A percentile compares a stretch with the other conserved stretches of the same genome.
Evolutionary conservation across 2,797 vertebrate genomes (phyloP).

Genomic region (Orientallactaga sibirica): DNA sequence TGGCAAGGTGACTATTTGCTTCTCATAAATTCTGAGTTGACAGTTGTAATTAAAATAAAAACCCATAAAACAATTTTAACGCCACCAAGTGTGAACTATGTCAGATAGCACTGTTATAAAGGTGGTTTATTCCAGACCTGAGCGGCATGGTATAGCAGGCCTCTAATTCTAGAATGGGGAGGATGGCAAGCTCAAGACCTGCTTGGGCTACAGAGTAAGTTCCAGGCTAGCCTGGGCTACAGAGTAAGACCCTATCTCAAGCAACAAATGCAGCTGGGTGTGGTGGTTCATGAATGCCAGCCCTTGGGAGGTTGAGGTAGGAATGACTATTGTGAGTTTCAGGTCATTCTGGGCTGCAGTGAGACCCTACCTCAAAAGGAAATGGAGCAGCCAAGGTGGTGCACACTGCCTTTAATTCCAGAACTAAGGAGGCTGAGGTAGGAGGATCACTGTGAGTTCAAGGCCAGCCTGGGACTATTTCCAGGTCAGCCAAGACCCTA

Average conservation of each 20-base stretch:
- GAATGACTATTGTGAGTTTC: too few species aligned
- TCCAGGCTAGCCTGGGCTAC: not conserved
- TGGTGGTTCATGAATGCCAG: too few species aligned
- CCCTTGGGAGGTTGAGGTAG: too few species aligned
- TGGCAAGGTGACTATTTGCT: not conserved
- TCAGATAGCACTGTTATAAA: not conserved
- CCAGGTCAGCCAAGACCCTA: too few species aligned
- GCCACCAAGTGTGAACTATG: not conserved
- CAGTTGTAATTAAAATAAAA: constrained; percentile 40
- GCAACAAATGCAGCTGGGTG: too few species aligned
- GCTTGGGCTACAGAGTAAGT: not conserved
- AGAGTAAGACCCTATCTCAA: not conserved
- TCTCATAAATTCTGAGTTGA: constrained; percentile 20
- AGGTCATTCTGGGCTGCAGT: too few species aligned
- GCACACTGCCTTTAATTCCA: too few species aligned
- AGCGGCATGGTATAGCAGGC: not conserved
- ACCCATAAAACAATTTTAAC: constrained; percentile 33
- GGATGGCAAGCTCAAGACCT: not conserved
- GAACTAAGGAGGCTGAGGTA: too few species aligned
- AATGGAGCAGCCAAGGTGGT: too few species aligned
- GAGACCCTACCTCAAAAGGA: too few species aligned
- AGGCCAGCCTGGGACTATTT: too few species aligned
- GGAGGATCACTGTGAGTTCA: too few species aligned
- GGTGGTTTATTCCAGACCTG: not conserved
- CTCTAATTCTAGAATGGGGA: not conserved